Evolutionary conservation across 1,140 invertebrate genomes (phyloP), one percentile per base, ranked within the genome.

Genomic region (Cyclargus thomasi): DNA sequence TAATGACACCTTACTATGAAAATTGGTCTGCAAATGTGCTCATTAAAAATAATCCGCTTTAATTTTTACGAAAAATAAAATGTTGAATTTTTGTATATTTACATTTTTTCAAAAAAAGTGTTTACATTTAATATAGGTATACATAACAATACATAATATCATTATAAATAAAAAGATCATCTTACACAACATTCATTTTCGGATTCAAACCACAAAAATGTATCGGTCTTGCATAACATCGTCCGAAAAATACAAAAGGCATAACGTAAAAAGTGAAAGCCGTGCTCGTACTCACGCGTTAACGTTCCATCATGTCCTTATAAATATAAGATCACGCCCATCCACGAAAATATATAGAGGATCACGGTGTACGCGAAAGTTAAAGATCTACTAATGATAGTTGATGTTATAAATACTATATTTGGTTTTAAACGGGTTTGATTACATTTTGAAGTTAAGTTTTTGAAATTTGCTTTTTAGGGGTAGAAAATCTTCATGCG

Each of bases 191-290:
- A 55, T 55, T 55, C 18, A 20, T 11, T 20, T 20, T 59, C 35
- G 29, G 16, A 68, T 66, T 68, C 22, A 53, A 47, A 59, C 64
- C 53, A 71, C 53, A 57, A 35, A 70, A 67, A 74, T 72, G 68
- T 55, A 62, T 64, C 68, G 67, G 17, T 81, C 65, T 62, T 39
- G 70, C 81, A 86, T 85, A 83, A 80, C 47, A 62, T 72, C 78
- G 67, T 85, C 79, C 84, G 55, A 20, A 86, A 86, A 86, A 83
- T 79, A 86, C 86, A 86, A 88, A 88, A 88, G 84, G 82, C 79
- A 82, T 83, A 86, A 85, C 82, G 81, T 86, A 67, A 85, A 88
- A 85, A 86, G 84, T 85, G 82, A 86, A 86, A 86, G 84, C 57
- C 76, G 29, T 29, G 69, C 71, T 67, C 71, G 74, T 77, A 71